phyloP scores from a whole-genome alignment of 2,113 vertebrate genomes.

The Poeciliopsis retropinna region DNA sequence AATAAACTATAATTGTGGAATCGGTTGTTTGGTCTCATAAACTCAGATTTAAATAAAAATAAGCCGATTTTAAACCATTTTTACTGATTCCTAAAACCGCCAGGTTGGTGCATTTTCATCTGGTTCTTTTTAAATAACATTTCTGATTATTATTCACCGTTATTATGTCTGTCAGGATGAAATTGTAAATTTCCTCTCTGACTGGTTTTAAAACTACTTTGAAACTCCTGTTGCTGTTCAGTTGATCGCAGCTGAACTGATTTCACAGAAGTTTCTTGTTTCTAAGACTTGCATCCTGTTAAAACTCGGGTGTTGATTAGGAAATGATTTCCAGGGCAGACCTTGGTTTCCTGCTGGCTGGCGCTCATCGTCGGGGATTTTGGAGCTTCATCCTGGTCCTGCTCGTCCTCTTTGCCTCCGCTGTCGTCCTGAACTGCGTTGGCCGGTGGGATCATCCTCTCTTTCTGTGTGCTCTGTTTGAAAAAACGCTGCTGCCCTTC shows the following conservation, averaged over 20 bases:
- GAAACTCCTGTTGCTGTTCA: neutral
- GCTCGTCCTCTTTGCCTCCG: conserved; percentile 74
- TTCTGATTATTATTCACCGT: no score
- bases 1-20: neutral
- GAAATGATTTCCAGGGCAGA: conserved; percentile 1
- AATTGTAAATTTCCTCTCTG: neutral
- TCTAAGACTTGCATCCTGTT: conserved; percentile 6
- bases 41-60: neutral
- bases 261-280: conserved; percentile 24
- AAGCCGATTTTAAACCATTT: neutral
- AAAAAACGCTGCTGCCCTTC: conserved; percentile 26
- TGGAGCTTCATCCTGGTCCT: conserved; percentile 67
- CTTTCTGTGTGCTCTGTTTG: conserved; percentile 23
- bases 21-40: neutral
- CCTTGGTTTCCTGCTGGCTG: conserved; percentile 80
- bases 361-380: conserved; percentile 70
- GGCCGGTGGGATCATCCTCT: conserved; percentile 79
- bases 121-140: no score
- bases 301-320: neutral
- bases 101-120: neutral
- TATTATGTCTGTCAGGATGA: neutral
- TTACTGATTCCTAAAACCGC: no score
- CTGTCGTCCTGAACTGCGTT: conserved; percentile 75
- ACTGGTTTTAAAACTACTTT: neutral
- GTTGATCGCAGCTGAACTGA: neutral